phyloP scores from a whole-genome alignment of 2,888 invertebrate species.

The Tethea ocularis region DNA sequence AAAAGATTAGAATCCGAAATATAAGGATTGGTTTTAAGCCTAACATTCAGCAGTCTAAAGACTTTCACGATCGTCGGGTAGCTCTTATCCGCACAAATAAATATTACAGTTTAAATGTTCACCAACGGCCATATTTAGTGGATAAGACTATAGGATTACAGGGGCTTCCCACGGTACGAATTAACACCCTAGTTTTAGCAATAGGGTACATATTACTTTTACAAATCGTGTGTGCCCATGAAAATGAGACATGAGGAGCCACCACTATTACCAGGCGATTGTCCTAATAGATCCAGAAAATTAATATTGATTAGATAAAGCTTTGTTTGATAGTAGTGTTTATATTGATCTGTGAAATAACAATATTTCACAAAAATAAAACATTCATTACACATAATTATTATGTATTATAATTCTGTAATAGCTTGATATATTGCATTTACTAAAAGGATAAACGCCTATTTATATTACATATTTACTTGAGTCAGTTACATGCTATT shows the following conservation, averaged over 20 bases:
- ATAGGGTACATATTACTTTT: too few species aligned
- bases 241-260: too few species aligned
- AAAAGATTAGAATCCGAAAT: neutral
- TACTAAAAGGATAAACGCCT: neutral
- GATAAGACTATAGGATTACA: too few species aligned
- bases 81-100: neutral
- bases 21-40: neutral
- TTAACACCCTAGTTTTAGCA: too few species aligned
- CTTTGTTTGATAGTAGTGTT: neutral
- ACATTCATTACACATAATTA: slow-evolving; percentile 1
- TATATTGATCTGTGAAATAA: neutral
- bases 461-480: neutral
- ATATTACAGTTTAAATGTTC: too few species aligned
- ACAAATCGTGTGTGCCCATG: too few species aligned
- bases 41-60: neutral
- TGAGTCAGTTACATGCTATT: slow-evolving; percentile 4
- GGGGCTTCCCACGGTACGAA: too few species aligned
- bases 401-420: neutral
- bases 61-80: neutral
- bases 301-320: neutral
- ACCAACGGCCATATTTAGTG: too few species aligned
- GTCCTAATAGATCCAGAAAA: neutral
- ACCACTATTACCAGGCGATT: neutral
- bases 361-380: neutral
- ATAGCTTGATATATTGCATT: neutral